Evolutionary conservation across 2,113 vertebrate genomes (phyloP).

Genomic region (Leucosticte australis): DNA sequence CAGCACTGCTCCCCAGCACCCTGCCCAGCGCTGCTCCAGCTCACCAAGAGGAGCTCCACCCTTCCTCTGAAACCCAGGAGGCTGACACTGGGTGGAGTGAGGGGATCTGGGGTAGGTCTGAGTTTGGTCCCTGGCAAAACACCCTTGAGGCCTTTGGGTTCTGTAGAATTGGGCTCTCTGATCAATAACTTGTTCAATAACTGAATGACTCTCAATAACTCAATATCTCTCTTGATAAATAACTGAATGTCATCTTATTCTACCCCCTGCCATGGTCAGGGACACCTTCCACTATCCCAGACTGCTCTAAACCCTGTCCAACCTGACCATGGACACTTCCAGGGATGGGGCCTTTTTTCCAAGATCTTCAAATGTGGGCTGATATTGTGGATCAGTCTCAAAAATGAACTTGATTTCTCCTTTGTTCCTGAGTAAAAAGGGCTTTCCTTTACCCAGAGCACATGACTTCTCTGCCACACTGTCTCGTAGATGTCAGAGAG

Average conservation of each 20-base stretch:
- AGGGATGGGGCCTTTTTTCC: neutral
- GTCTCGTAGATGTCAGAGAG: neutral
- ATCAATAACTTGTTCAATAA: neutral
- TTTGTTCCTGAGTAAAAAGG: neutral
- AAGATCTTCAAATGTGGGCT: neutral
- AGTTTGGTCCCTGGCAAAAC: neutral
- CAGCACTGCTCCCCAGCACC: neutral
- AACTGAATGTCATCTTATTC: neutral
- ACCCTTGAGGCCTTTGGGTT: neutral
- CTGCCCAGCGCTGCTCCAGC: neutral
- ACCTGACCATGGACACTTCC: neutral
- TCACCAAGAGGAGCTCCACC: neutral
- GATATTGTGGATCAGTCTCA: neutral
- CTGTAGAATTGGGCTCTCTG: neutral
- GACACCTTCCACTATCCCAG: neutral
- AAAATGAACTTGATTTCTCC: neutral
- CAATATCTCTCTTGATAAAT: too few species aligned
- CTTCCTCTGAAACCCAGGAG: neutral
- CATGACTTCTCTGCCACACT: neutral
- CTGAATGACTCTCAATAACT: too few species aligned
- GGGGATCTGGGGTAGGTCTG: neutral
- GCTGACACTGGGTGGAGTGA: neutral
- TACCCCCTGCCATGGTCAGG: neutral
- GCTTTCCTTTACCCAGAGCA: neutral
- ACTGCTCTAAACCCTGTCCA: fast-evolving